Evolutionary conservation across 2,888 invertebrate species (phyloP), one percentile per base, ranked within the genome.

Genomic region (Acanthopleura granulata): DNA sequence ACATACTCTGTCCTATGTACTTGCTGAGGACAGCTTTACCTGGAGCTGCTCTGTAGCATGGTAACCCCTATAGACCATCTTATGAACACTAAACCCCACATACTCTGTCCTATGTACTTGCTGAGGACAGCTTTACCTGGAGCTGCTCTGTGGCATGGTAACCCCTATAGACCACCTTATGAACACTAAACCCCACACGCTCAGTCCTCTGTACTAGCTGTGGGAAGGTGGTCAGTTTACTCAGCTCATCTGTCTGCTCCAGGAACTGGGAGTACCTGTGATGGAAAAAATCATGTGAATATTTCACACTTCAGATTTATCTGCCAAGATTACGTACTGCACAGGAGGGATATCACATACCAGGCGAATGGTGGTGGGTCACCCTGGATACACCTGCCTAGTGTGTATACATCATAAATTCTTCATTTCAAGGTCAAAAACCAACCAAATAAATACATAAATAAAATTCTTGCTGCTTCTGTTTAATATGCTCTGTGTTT

Each of bases 51-150:
- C 85, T 61, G 84, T 86, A 72, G 89, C 86, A 76, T 87, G 85
- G 77, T 89, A 89, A 9, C 89, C 89, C 49, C 88, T 77, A 79
- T 85, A 89, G 1, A 88, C 88, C 74, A 89, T 87, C 76, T 88
- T 88, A 74, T 86, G 83, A 66, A 89, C 78, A 12, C 75, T 77
- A 74, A 85, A 87, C 0, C 89, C 89, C 29, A 89, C 82, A 62
- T 84, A 79, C 12, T 83, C 83, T 25, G 85, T 82, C 71, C 87
- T 74, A 75, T 87, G 84, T 40, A 40, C 49, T 25, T 27, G 49
- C 22, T 0, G 40, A 51, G 16, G 3, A 49, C 0, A 16, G 49
- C 49, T 61, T 22, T 77, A 87, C 88, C 87, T 89, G 88, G 51
- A 89, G 81, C 74, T 86, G 83, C 15, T 87, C 85, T 61, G 84